Conservation (phyloP, 2,888 invertebrate genomes). For the Drosophila mimica region DNA sequence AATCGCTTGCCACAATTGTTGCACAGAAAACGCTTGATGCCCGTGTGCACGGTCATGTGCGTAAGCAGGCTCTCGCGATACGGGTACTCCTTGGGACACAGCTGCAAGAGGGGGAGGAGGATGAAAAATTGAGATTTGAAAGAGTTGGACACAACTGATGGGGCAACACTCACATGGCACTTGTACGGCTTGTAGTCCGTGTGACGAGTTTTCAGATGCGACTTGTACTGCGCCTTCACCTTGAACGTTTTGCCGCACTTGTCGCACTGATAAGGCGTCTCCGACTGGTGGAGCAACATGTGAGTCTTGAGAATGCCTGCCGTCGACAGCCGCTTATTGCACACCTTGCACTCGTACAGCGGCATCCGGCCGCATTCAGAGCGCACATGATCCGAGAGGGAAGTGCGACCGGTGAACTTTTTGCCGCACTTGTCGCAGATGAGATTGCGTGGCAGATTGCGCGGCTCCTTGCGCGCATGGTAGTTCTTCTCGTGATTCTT, state of each 20-base stretch:
- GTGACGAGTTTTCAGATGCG: constrained; percentile 84
- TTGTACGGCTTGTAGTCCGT: constrained; percentile 86
- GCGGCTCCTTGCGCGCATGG: constrained; percentile 66
- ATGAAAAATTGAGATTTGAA: background rate
- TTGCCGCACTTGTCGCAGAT: constrained; percentile 84
- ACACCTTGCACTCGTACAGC: constrained; percentile 83
- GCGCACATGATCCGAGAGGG: constrained; percentile 85
- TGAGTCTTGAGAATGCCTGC: constrained; percentile 85
- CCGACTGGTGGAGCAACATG: constrained; percentile 85
- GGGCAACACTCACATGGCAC: constrained; percentile 83
- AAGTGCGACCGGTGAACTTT: constrained; percentile 83
- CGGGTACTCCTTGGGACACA: constrained; percentile 85
- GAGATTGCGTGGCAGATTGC: constrained; percentile 80
- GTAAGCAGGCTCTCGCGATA: constrained; percentile 86
- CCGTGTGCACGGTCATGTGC: constrained; percentile 86
- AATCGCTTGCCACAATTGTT: constrained; percentile 86
- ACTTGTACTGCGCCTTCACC: constrained; percentile 83
- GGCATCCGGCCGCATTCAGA: constrained; percentile 85
- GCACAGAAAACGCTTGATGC: constrained; percentile 86
- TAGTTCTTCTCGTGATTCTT: constrained; percentile 84
- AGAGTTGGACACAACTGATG: background rate
- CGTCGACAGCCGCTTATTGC: constrained; percentile 85
- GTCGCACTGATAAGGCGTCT: constrained; percentile 83
- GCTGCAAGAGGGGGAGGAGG: constrained; percentile 51
- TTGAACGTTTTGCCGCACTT: constrained; percentile 83